Percentiles rank a stretch among this genome's conserved stretches.
These are phyloP conservation scores for Scomber colias DNA, from an alignment of 2,113 vertebrate species.

Conservation along the genomic window DNA sequence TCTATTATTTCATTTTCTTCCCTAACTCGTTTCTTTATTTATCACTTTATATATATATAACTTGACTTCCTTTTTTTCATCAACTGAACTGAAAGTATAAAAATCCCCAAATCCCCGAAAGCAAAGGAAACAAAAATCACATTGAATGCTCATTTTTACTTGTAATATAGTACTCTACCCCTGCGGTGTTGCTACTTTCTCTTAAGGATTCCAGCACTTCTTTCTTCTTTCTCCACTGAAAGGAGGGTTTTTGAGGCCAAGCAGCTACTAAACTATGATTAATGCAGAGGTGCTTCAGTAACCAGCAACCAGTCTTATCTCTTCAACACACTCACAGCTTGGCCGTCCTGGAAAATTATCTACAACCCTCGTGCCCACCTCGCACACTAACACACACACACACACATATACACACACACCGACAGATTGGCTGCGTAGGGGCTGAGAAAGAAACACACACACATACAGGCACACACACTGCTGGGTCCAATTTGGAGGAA, in stretches of 20 bases:
- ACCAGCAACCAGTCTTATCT: constrained; percentile 64
- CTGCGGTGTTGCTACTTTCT: not conserved
- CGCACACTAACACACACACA: constrained; percentile 14
- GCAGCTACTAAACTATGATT: constrained; percentile 54
- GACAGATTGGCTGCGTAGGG: constrained; percentile 32
- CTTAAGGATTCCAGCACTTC: constrained; percentile 12
- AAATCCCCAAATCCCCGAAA: constrained; percentile 6
- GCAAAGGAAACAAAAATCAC: not conserved
- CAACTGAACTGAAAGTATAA: not conserved
- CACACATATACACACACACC: not conserved
- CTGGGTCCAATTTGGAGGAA: constrained; percentile 39
- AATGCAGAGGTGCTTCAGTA: constrained; percentile 57
- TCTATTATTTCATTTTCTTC: not conserved
- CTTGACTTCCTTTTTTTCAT: not conserved
- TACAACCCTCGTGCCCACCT: constrained; percentile 22
- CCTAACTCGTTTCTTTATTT: not conserved
- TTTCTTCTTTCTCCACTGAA: not conserved
- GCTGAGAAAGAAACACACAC: constrained; percentile 2
- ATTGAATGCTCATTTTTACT: too few species aligned
- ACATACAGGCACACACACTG: constrained; percentile 13
- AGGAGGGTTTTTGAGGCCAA: constrained; percentile 25
- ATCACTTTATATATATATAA: too few species aligned
- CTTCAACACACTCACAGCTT: constrained; percentile 57
- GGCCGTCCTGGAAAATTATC: constrained; percentile 48
- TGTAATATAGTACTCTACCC: not conserved